Percentiles rank a stretch among this genome's conserved stretches.
Evolutionary conservation across 2,113 vertebrate species (phyloP).

Genomic region (Cynoglossus semilaevis): DNA sequence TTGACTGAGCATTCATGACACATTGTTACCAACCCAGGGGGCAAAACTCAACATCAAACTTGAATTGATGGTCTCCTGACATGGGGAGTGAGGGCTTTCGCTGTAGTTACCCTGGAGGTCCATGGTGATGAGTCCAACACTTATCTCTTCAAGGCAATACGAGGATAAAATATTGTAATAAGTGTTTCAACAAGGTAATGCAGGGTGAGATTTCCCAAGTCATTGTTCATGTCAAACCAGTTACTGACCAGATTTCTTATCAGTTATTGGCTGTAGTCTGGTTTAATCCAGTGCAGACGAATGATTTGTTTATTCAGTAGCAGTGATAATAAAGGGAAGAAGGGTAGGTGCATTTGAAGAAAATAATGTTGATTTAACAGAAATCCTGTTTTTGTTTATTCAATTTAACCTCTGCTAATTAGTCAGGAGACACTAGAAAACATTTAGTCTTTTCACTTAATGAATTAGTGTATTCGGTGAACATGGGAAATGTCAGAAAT

Average conservation of each 20-base stretch:
- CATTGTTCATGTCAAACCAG: slow-evolving; percentile 18
- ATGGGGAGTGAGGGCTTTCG: slow-evolving; percentile 54
- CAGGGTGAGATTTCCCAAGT: slow-evolving; percentile 25
- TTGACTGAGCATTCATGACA: slow-evolving; percentile 68
- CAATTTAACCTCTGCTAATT: too few species aligned
- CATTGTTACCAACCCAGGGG: slow-evolving; percentile 62
- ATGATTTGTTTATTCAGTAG: neutral
- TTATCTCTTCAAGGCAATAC: slow-evolving; percentile 61
- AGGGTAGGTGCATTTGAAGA: too few species aligned
- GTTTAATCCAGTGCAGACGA: neutral
- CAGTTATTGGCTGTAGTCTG: neutral
- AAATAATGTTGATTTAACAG: too few species aligned
- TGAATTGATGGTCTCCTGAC: slow-evolving; percentile 69
- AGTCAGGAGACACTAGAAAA: too few species aligned
- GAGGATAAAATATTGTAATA: slow-evolving; percentile 43
- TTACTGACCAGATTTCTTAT: slow-evolving; percentile 1
- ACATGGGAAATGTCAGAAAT: too few species aligned
- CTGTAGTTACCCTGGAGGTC: slow-evolving; percentile 42
- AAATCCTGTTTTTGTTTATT: too few species aligned
- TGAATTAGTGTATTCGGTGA: too few species aligned
- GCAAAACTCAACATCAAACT: slow-evolving; percentile 65
- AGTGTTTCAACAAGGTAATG: slow-evolving; percentile 19
- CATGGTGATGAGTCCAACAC: slow-evolving; percentile 54
- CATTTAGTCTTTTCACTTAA: too few species aligned
- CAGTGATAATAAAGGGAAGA: neutral